These are phyloP conservation scores for Galemys pyrenaicus DNA, from an alignment of 2,113 vertebrate species.

Conservation along the genomic window DNA sequence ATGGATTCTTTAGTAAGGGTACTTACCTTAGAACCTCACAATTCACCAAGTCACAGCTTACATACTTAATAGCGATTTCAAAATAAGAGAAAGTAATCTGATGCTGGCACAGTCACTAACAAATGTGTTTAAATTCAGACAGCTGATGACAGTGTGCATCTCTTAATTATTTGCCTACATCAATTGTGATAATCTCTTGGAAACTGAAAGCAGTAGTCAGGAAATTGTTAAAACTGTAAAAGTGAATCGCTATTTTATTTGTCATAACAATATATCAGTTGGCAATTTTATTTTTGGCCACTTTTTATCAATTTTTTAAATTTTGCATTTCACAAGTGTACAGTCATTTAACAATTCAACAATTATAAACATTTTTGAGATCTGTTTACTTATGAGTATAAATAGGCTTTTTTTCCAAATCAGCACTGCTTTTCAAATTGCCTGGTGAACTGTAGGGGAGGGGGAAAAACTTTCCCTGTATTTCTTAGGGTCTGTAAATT, in stretches of 20 bases:
- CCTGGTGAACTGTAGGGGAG: not conserved
- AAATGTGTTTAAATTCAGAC: not conserved
- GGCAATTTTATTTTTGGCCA: not conserved
- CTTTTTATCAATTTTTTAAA: not conserved
- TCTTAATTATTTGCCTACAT: not conserved
- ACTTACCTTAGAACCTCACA: not conserved
- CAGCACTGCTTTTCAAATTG: not conserved
- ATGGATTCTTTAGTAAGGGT: not conserved
- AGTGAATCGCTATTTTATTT: not conserved
- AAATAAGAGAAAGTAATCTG: not conserved
- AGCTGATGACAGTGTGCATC: not conserved
- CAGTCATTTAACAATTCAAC: not conserved
- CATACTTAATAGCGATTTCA: not conserved
- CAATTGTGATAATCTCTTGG: not conserved
- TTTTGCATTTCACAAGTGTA: conserved; percentile 8
- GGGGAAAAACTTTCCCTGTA: not conserved
- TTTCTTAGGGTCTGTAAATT: not conserved
- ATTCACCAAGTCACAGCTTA: not conserved
- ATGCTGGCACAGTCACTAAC: not conserved
- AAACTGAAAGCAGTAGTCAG: not conserved
- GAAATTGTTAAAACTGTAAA: not conserved
- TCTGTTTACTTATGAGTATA: not conserved
- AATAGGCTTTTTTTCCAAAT: not conserved
- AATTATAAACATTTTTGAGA: not conserved
- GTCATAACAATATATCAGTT: not conserved